phyloP scores from a whole-genome alignment of 2,113 vertebrate genomes.

The Gallinago jamesoni region DNA sequence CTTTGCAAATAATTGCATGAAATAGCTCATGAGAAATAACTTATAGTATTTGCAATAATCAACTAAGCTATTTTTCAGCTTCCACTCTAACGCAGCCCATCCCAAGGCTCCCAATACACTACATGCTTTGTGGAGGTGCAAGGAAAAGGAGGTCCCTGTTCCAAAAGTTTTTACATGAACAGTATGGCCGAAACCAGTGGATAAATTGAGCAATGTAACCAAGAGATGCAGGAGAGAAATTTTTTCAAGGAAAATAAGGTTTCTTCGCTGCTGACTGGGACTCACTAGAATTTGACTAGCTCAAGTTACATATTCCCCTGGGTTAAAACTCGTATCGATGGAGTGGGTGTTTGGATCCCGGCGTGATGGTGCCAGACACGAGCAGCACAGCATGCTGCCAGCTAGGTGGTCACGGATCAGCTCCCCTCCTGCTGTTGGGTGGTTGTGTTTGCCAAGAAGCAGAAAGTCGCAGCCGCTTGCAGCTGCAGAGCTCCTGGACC shows the following conservation, averaged over 20 bases:
- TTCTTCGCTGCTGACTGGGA: neutral
- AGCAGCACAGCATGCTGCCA: neutral
- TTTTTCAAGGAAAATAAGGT: neutral
- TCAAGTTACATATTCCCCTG: neutral
- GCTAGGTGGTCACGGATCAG: neutral
- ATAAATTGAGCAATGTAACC: neutral
- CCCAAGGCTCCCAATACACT: neutral
- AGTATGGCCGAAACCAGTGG: neutral
- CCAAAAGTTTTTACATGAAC: neutral
- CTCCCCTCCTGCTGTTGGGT: neutral
- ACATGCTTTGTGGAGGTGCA: neutral
- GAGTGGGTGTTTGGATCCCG: neutral
- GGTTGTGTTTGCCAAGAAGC: neutral
- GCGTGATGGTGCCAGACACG: neutral
- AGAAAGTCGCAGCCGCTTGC: neutral
- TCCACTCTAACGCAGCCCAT: neutral
- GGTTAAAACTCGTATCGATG: neutral
- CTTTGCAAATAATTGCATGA: slow-evolving; percentile 20
- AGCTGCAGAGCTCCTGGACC: neutral
- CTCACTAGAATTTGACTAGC: neutral
- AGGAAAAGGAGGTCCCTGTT: neutral
- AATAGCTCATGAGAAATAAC: neutral
- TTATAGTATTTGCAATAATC: neutral
- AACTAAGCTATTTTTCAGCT: neutral
- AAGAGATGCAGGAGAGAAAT: neutral